Conservation (phyloP, 2,113 vertebrate species). For the Plecturocebus donacophilus region DNA sequence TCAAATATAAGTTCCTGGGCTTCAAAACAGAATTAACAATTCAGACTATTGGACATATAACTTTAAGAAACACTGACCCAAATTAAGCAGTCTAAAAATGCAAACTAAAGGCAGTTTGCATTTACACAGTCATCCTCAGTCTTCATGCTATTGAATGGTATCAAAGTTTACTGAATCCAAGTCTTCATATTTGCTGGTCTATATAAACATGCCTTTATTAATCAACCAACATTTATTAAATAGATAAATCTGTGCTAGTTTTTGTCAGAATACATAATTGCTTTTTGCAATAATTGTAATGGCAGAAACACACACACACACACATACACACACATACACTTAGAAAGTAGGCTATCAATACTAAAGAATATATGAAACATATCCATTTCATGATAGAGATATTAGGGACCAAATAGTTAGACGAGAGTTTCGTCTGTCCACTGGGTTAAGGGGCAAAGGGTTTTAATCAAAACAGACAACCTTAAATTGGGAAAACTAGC, state of each 20-base stretch:
- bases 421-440: background rate
- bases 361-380: background rate
- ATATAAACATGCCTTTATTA: background rate
- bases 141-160: background rate
- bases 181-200: background rate
- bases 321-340: background rate
- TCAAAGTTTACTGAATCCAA: background rate
- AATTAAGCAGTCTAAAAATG: background rate
- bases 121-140: background rate
- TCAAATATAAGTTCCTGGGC: background rate
- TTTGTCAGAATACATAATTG: background rate
- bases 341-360: background rate
- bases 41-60: background rate
- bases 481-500: background rate
- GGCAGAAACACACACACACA: background rate
- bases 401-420: background rate
- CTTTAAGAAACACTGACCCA: background rate
- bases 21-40: background rate
- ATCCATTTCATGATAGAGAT: background rate
- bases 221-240: background rate
- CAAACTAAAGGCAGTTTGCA: background rate
- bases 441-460: background rate
- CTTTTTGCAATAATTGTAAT: background rate
- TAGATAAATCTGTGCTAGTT: background rate
- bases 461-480: background rate